Conservation (phyloP, 2,113 vertebrate genomes). For the Gnathonemus longibarbis region DNA sequence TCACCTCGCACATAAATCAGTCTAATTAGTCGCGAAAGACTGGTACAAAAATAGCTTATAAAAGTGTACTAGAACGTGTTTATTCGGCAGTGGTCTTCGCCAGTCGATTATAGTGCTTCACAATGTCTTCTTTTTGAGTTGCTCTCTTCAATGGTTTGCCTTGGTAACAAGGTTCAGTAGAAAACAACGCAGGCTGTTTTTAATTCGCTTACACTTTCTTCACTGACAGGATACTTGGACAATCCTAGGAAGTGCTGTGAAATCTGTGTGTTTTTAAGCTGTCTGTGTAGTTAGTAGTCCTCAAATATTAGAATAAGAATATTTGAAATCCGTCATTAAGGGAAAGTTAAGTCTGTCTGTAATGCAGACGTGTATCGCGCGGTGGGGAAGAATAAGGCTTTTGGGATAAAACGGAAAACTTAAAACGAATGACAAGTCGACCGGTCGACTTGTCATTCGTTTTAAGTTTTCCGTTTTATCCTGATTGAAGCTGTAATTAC, state of each 20-base stretch:
- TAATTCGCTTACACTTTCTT: background rate
- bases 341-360: background rate
- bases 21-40: constrained; percentile 5
- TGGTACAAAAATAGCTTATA: background rate
- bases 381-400: background rate
- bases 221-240: background rate
- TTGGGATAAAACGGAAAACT: too few relatives aligned
- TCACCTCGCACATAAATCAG: background rate
- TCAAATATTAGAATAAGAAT: background rate
- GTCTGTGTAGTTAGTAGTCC: background rate
- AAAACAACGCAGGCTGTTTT: constrained; percentile 5
- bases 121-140: background rate
- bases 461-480: background rate
- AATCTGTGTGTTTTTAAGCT: background rate
- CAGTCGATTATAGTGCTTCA: constrained; percentile 27
- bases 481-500: background rate
- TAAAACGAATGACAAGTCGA: too few relatives aligned
- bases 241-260: background rate
- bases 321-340: background rate
- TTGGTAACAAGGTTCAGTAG: constrained; percentile 13
- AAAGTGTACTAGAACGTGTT: background rate
- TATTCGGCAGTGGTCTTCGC: constrained; percentile 9
- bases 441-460: background rate
- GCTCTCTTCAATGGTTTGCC: constrained; percentile 16
- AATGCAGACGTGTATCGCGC: background rate